phyloP scores from a whole-genome alignment of 2,113 vertebrate species.

The Tragelaphus scriptus region DNA sequence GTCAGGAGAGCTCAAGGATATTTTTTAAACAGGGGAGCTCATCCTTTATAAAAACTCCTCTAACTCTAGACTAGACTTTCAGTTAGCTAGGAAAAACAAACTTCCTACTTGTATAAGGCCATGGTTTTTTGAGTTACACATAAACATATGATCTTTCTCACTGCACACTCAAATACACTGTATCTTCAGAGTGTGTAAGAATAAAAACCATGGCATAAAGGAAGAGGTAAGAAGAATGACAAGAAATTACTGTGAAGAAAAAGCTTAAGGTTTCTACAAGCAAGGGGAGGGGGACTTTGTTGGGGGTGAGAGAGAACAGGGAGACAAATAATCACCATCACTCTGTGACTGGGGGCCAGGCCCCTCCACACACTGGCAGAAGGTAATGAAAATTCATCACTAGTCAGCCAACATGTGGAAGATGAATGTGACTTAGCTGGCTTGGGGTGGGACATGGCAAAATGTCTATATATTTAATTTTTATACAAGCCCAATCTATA shows the following conservation, averaged over 20 bases:
- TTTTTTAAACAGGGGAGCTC: not conserved
- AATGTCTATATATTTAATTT: not conserved
- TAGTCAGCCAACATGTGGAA: not conserved
- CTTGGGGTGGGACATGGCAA: not conserved
- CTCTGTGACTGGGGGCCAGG: not conserved
- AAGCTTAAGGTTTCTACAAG: not conserved
- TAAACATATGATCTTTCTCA: not conserved
- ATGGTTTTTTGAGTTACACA: not conserved
- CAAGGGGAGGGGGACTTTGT: not conserved
- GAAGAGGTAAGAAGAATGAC: not conserved
- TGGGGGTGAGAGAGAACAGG: not conserved
- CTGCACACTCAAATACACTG: not conserved
- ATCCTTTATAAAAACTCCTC: not conserved
- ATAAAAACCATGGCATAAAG: too few relatives aligned
- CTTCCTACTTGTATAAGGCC: not conserved
- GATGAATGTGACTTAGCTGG: not conserved
- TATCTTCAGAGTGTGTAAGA: not conserved
- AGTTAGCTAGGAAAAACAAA: not conserved
- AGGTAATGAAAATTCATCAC: not conserved
- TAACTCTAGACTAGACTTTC: not conserved
- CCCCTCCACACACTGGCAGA: not conserved
- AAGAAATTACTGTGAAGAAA: not conserved
- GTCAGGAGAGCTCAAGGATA: not conserved
- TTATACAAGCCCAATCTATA: not conserved
- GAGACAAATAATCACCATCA: not conserved